Evolutionary conservation across 30 jellyfish, hydroid and myxozoan genomes (phyloP).

Genomic region (Cassiopea xamachana): DNA sequence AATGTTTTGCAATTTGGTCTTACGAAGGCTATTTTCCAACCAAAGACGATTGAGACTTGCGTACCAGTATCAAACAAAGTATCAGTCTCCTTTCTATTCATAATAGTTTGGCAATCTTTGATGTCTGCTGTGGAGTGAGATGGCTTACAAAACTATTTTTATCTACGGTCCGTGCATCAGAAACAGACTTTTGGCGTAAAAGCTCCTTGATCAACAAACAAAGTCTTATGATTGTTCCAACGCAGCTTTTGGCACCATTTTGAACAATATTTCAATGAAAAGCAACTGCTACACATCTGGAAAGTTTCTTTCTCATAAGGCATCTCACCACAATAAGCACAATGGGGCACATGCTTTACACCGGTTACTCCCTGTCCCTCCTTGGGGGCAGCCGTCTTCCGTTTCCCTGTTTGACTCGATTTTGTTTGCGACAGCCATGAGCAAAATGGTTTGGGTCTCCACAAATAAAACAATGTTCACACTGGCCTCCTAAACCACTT

Average conservation of each 20-base stretch:
- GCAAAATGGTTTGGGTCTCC: slow-evolving; percentile 27
- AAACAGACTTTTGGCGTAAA: background rate
- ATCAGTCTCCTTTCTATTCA: background rate
- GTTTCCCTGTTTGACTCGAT: background rate
- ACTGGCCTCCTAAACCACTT: slow-evolving; percentile 4
- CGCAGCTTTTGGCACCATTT: slow-evolving; percentile 22
- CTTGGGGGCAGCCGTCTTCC: slow-evolving; percentile 43
- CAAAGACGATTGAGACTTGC: slow-evolving; percentile 39
- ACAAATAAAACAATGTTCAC: slow-evolving; percentile 35
- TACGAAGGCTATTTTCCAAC: slow-evolving; percentile 9
- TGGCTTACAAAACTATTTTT: slow-evolving; percentile 10
- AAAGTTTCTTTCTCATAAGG: background rate
- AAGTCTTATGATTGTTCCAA: slow-evolving; percentile 27
- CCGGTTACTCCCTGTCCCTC: slow-evolving; percentile 57
- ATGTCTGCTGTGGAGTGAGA: slow-evolving; percentile 34
- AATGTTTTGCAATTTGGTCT: slow-evolving; percentile 23
- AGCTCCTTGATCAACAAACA: background rate
- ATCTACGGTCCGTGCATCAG: background rate
- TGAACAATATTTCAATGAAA: slow-evolving; percentile 14
- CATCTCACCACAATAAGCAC: slow-evolving; percentile 15
- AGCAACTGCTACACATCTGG: slow-evolving; percentile 19
- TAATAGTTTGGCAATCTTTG: slow-evolving; percentile 23
- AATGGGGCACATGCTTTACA: slow-evolving; percentile 7
- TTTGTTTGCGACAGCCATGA: slow-evolving; percentile 6
- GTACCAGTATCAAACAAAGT: slow-evolving; percentile 54